These are phyloP conservation scores for Ptychodera flava DNA, from an alignment of 35 echinoderm and acorn worm genomes.

Conservation along the genomic window DNA sequence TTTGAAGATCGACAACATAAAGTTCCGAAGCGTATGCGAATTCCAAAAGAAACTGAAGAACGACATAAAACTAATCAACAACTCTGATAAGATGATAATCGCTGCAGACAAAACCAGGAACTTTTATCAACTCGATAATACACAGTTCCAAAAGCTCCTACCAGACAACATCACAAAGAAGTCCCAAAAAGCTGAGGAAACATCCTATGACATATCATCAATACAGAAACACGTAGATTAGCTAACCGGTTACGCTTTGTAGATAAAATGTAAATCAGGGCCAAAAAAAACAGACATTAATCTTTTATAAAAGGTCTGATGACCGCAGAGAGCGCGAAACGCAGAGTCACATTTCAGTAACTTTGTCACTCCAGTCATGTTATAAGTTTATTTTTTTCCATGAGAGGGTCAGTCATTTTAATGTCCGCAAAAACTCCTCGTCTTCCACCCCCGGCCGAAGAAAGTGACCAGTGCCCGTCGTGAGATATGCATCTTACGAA, in stretches of 20 bases:
- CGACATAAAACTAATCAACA: conserved; percentile 17
- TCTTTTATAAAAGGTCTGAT: no score
- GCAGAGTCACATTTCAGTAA: no score
- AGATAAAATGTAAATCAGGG: neutral
- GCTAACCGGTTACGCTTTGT: neutral
- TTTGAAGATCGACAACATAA: conserved; percentile 39
- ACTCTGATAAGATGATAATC: conserved; percentile 14
- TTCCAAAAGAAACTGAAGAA: conserved; percentile 16
- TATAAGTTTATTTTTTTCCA: no score
- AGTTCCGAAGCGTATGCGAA: neutral
- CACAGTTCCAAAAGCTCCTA: conserved; percentile 19
- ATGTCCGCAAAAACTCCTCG: conserved; percentile 2
- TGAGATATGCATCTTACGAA: no score
- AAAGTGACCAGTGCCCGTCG: conserved; percentile 14
- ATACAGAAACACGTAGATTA: conserved; percentile 7
- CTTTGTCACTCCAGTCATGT: no score
- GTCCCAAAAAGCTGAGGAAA: conserved; percentile 12
- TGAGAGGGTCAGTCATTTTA: conserved; percentile 16
- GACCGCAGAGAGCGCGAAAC: no score
- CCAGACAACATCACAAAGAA: conserved; percentile 23
- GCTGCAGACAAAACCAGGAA: conserved; percentile 29
- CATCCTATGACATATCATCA: neutral
- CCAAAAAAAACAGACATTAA: neutral
- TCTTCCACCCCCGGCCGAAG: neutral
- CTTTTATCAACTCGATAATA: neutral